These are phyloP conservation scores for Euura saliciscinereae DNA, from an alignment of 1,140 invertebrate species.

Conservation along the genomic window DNA sequence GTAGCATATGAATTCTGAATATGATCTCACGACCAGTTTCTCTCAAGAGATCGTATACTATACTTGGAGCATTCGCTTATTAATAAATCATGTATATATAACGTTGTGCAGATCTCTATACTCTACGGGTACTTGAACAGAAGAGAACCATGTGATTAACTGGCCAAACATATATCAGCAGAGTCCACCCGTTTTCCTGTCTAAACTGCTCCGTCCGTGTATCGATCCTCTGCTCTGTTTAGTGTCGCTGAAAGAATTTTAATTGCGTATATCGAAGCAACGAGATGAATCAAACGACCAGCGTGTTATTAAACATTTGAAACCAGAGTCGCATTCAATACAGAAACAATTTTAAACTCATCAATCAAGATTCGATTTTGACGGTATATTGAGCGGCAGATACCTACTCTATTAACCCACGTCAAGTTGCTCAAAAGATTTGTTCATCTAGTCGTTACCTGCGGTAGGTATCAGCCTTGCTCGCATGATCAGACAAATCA, in stretches of 20 bases:
- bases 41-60: neutral
- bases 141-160: neutral
- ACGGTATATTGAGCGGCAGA: neutral
- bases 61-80: neutral
- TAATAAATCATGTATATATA: neutral
- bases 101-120: neutral
- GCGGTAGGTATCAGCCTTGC: no score
- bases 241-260: conserved; percentile 16
- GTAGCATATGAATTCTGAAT: neutral
- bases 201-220: neutral
- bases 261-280: conserved; percentile 11
- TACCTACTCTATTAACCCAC: neutral
- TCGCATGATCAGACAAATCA: no score
- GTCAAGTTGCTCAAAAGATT: neutral
- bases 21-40: neutral
- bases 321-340: neutral
- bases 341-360: no score
- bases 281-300: conserved; percentile 1
- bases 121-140: neutral
- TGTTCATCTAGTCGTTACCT: no score
- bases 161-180: neutral
- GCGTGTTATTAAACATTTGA: conserved; percentile 14
- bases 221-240: conserved; percentile 4
- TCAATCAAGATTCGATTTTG: no score
- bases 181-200: neutral